Evolutionary conservation across 92 coral and sea anemone species (phyloP).

Genomic region (Parazoanthus swiftii): DNA sequence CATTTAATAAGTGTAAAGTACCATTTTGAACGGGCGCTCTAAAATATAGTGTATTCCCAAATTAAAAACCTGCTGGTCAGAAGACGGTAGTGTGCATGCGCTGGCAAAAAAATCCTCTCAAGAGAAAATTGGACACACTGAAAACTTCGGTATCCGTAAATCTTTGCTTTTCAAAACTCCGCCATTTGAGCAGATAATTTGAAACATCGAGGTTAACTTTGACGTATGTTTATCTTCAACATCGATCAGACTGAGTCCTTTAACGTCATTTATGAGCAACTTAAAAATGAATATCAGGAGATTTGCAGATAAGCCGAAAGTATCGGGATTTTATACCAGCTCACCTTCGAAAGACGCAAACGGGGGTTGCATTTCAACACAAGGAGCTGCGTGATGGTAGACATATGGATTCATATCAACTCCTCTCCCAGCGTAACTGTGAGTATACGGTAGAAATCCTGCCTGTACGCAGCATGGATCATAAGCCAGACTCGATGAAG

Average conservation of each 20-base stretch:
- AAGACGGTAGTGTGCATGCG: too few relatives aligned
- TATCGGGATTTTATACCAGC: not conserved
- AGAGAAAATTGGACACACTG: not conserved
- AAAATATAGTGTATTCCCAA: too few relatives aligned
- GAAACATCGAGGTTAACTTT: too few relatives aligned
- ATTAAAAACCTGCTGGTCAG: too few relatives aligned
- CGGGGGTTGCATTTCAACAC: constrained; percentile 56
- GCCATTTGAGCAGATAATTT: not conserved
- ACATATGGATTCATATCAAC: constrained; percentile 66
- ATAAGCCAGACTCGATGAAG: constrained; percentile 46
- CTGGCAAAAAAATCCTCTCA: not conserved
- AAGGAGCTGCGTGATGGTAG: constrained; percentile 60
- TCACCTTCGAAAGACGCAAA: constrained; percentile 76
- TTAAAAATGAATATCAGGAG: not conserved
- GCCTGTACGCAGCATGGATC: constrained; percentile 77
- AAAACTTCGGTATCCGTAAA: not conserved
- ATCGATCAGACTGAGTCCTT: not conserved
- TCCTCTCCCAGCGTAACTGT: constrained; percentile 44
- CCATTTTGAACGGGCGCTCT: not conserved
- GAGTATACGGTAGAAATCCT: constrained; percentile 57
- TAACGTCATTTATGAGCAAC: not conserved
- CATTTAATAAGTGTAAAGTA: not conserved
- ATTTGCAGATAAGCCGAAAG: constrained; percentile 19
- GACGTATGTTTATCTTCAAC: not conserved
- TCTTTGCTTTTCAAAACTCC: not conserved